These are phyloP conservation scores for Accipiter cooperii DNA, from an alignment of 2,113 vertebrate genomes.

Conservation along the genomic window DNA sequence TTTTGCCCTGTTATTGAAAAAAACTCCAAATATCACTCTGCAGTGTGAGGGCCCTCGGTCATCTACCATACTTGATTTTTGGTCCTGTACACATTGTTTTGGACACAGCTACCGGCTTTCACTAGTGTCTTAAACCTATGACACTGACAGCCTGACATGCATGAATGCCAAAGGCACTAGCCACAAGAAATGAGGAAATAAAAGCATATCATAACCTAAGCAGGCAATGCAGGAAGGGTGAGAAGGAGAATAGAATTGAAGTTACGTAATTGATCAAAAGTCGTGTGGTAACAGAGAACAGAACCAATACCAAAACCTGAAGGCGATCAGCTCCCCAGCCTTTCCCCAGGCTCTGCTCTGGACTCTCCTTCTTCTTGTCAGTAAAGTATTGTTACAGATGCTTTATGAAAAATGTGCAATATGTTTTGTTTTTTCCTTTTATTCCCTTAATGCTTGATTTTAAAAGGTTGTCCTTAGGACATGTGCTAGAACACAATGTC, in stretches of 20 bases:
- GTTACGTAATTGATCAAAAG: background rate
- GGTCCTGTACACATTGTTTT: background rate
- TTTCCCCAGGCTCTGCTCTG: background rate
- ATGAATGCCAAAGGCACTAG: background rate
- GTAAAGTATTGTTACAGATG: background rate
- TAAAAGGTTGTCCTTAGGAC: slow-evolving; percentile 9
- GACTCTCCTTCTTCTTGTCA: background rate
- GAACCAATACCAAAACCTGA: background rate
- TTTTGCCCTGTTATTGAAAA: background rate
- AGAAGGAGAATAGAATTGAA: background rate
- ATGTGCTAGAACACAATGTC: background rate
- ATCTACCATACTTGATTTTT: background rate
- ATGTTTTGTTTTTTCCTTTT: background rate
- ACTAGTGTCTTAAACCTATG: background rate
- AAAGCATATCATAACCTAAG: background rate
- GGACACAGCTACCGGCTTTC: background rate
- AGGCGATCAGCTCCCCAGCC: background rate
- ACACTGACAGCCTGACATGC: background rate
- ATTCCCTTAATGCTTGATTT: slow-evolving; percentile 11
- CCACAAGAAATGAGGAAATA: background rate
- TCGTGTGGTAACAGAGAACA: background rate
- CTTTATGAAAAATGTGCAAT: background rate
- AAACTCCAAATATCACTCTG: background rate
- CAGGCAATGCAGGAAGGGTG: background rate
- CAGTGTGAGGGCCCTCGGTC: rapidly evolving